Evolutionary conservation across 2,888 invertebrate species (phyloP).

Genomic region (Dryadula phaetusa): DNA sequence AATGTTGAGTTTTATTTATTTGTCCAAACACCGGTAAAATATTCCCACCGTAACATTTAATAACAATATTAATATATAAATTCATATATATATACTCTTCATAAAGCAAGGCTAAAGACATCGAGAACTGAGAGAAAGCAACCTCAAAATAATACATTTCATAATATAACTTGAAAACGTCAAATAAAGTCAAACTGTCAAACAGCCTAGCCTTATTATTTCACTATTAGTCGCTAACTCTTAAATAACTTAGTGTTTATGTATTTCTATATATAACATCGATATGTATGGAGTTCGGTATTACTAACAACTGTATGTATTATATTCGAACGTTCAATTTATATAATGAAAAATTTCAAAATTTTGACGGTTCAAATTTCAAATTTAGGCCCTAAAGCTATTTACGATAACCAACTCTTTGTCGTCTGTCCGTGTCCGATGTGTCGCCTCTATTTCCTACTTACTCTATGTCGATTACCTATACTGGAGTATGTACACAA

Average conservation of each 20-base stretch:
- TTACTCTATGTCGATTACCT: constrained; percentile 57
- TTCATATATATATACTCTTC: constrained; percentile 59
- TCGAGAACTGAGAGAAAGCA: constrained; percentile 38
- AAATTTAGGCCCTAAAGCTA: constrained; percentile 64
- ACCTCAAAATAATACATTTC: constrained; percentile 44
- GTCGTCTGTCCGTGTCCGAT: constrained; percentile 40
- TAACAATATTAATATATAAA: constrained; percentile 61
- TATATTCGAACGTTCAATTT: constrained; percentile 48
- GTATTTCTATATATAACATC: constrained; percentile 78
- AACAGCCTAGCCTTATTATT: constrained; percentile 78
- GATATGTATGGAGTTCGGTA: constrained; percentile 82
- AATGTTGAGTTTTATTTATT: background rate
- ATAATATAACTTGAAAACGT: constrained; percentile 34
- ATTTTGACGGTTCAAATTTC: constrained; percentile 48
- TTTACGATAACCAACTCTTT: constrained; percentile 39
- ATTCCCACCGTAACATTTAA: constrained; percentile 58
- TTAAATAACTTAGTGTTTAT: constrained; percentile 62
- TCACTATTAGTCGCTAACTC: constrained; percentile 74
- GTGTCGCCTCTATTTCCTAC: constrained; percentile 62
- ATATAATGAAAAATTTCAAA: constrained; percentile 47
- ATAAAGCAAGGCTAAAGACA: constrained; percentile 64
- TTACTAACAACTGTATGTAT: constrained; percentile 75
- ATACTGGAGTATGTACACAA: constrained; percentile 68
- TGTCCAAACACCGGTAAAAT: constrained; percentile 41
- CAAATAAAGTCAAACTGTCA: constrained; percentile 64